Percentiles rank a stretch among this genome's conserved stretches.
phyloP scores from a whole-genome alignment of 2,797 vertebrate genomes.

The Jordanella pulchra region DNA sequence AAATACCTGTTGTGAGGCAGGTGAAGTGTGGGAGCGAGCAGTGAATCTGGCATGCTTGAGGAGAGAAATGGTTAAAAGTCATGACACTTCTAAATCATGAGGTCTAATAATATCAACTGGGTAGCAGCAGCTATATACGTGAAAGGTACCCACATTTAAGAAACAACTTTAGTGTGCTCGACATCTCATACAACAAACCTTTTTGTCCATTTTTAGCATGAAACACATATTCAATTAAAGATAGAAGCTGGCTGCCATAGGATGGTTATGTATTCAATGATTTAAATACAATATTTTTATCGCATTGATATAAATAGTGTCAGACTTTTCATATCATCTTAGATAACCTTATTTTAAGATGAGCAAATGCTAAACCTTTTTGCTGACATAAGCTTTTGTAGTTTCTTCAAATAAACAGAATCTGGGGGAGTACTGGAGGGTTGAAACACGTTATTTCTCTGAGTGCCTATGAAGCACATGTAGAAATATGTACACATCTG shows the following conservation, averaged over 20 bases:
- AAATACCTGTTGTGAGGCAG: slow-evolving; percentile 67
- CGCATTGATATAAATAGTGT: not conserved
- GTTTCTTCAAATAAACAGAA: no score
- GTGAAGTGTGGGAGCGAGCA: slow-evolving; percentile 42
- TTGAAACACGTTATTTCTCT: no score
- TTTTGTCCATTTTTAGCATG: not conserved
- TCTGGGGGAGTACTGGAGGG: no score
- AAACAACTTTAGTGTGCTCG: not conserved
- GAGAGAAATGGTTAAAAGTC: slow-evolving; percentile 53
- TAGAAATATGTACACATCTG: no score
- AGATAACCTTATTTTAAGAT: no score
- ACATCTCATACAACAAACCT: not conserved
- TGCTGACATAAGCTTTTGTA: no score
- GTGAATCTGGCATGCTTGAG: slow-evolving; percentile 34
- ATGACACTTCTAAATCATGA: slow-evolving; percentile 62
- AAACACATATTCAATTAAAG: not conserved
- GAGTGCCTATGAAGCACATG: no score
- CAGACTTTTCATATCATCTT: not conserved
- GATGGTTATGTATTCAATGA: not conserved
- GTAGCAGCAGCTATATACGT: slow-evolving; percentile 23
- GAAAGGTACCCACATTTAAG: slow-evolving; percentile 12
- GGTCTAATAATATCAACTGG: slow-evolving; percentile 43
- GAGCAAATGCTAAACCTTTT: no score
- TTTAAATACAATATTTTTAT: not conserved
- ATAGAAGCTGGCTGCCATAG: not conserved